phyloP scores from a whole-genome alignment of 2,113 vertebrate genomes.

The Sturnus vulgaris region DNA sequence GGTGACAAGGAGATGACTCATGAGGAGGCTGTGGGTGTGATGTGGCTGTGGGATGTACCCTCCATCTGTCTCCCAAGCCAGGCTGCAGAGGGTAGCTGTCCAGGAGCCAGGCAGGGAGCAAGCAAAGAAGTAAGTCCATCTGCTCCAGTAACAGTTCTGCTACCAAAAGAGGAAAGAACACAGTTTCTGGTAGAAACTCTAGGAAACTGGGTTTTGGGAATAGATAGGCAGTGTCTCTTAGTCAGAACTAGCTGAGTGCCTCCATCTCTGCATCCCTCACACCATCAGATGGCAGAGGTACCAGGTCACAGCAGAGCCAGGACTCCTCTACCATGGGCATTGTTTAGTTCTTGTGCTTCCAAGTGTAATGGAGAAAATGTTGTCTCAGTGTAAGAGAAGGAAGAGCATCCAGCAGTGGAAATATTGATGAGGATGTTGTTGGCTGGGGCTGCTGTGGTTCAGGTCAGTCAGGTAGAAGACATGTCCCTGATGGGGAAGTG shows the following conservation, averaged over 20 bases:
- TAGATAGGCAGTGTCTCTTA: background rate
- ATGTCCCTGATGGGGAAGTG: background rate
- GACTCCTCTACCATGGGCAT: background rate
- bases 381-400: background rate
- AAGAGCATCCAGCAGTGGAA: background rate
- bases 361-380: background rate
- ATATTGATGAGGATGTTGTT: background rate
- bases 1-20: conserved; percentile 32
- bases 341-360: background rate
- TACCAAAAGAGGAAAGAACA: background rate
- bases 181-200: background rate
- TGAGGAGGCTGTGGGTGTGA: conserved; percentile 2
- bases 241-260: background rate
- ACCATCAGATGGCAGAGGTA: background rate
- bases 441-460: background rate
- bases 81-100: background rate
- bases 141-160: background rate
- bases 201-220: background rate
- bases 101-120: background rate
- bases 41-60: conserved; percentile 15
- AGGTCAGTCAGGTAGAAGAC: background rate
- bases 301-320: background rate
- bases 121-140: background rate
- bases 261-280: background rate
- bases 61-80: conserved; percentile 27